Percentiles rank a stretch among this genome's conserved stretches.
Conservation (phyloP, 1,140 invertebrate species). For the Telenomus remus region DNA sequence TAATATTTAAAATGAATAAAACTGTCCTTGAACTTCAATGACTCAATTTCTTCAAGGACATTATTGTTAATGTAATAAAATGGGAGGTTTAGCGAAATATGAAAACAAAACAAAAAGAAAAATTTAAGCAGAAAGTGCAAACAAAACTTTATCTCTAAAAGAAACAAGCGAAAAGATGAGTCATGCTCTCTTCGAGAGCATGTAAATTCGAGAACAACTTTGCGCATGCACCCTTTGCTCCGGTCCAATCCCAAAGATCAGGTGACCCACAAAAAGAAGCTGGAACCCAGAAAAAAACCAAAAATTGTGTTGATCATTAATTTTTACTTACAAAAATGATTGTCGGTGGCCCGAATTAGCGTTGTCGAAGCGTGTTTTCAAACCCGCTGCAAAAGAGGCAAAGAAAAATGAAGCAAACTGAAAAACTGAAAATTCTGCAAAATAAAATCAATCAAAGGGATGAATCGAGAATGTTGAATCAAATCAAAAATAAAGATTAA, state of each 20-base stretch:
- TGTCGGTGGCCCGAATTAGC: conserved; percentile 60
- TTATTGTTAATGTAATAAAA: too few species aligned
- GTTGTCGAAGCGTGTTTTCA: conserved; percentile 61
- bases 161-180: background rate
- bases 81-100: too few species aligned
- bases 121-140: background rate
- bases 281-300: too few species aligned
- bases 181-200: background rate
- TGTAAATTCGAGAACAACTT: conserved; percentile 15
- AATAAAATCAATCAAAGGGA: background rate
- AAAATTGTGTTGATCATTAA: too few species aligned
- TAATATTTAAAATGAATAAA: too few species aligned
- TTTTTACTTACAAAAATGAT: conserved; percentile 69
- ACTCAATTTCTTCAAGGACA: too few species aligned
- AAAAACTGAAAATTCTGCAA: background rate
- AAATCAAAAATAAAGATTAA: too few species aligned
- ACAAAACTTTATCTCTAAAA: too few species aligned
- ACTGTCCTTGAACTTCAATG: too few species aligned
- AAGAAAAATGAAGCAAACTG: conserved; percentile 5
- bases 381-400: conserved; percentile 64
- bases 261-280: background rate
- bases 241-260: conserved; percentile 2
- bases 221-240: conserved; percentile 54
- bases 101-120: background rate
- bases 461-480: background rate